phyloP scores from a whole-genome alignment of 2,888 invertebrate species.

The Dastarcus helophoroides region DNA sequence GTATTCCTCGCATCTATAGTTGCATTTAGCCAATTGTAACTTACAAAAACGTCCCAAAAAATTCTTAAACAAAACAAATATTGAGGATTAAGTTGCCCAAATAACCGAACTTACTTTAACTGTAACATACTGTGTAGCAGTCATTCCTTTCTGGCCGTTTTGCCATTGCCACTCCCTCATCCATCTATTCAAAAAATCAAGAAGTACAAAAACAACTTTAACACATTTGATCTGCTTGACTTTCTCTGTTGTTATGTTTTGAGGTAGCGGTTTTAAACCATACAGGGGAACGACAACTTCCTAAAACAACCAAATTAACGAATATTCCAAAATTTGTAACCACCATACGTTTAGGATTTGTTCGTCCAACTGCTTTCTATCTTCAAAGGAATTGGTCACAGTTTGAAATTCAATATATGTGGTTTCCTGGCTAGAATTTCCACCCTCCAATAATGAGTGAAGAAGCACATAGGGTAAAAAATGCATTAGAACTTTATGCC shows the following conservation, averaged over 20 bases:
- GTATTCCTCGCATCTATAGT: slow-evolving; percentile 63
- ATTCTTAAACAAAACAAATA: slow-evolving; percentile 13
- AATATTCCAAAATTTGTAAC: slow-evolving; percentile 1
- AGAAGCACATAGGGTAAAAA: slow-evolving; percentile 65
- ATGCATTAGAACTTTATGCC: slow-evolving; percentile 56
- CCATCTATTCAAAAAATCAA: slow-evolving; percentile 71
- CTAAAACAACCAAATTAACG: slow-evolving; percentile 15
- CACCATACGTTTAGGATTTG: slow-evolving; percentile 22
- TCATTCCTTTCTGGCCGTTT: slow-evolving; percentile 21
- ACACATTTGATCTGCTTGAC: slow-evolving; percentile 45
- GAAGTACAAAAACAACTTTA: slow-evolving; percentile 57
- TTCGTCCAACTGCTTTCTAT: slow-evolving; percentile 17
- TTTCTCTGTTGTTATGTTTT: slow-evolving; percentile 20
- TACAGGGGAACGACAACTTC: slow-evolving; percentile 18
- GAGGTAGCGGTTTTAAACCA: slow-evolving; percentile 14
- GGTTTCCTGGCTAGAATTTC: slow-evolving; percentile 32
- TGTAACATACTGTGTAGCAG: slow-evolving; percentile 24
- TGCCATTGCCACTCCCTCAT: slow-evolving; percentile 48
- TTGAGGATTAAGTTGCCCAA: slow-evolving; percentile 3
- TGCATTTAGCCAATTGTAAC: slow-evolving; percentile 56
- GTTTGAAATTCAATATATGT: slow-evolving; percentile 46
- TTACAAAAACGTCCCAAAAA: slow-evolving; percentile 44
- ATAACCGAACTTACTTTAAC: slow-evolving; percentile 16
- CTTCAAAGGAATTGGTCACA: slow-evolving; percentile 36
- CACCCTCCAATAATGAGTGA: slow-evolving; percentile 48